A percentile compares a stretch with the other conserved stretches of the same genome.
Conservation (phyloP, 2,797 vertebrate species). For the Taenioides sp. region DNA sequence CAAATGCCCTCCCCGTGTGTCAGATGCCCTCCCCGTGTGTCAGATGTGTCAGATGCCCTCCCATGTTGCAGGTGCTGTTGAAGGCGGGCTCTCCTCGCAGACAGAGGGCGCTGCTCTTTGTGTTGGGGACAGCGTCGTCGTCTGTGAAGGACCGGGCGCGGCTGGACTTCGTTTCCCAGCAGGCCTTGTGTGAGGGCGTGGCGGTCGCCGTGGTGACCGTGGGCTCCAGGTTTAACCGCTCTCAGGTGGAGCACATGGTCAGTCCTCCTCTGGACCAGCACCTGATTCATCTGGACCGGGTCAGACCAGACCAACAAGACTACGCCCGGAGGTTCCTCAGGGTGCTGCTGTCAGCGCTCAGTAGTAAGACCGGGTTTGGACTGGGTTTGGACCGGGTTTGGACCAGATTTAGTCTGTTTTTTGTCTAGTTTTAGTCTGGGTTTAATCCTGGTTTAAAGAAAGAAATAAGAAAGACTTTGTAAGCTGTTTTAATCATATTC, state of each 20-base stretch:
- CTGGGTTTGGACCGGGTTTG: not conserved
- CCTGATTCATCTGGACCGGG: conserved; percentile 66
- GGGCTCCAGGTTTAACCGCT: conserved; percentile 64
- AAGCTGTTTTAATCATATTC: too few relatives aligned
- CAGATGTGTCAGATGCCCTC: not conserved
- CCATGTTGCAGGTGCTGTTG: conserved; percentile 58
- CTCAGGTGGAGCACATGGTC: conserved; percentile 73
- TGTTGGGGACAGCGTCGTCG: conserved; percentile 78
- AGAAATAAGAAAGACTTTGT: conserved; percentile 53
- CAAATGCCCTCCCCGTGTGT: not conserved
- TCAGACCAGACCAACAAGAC: conserved; percentile 62
- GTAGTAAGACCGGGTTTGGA: conserved; percentile 71
- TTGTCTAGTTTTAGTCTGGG: not conserved
- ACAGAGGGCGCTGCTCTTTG: conserved; percentile 71
- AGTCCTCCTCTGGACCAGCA: conserved; percentile 82
- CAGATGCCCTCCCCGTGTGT: too few relatives aligned
- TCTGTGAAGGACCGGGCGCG: conserved; percentile 65
- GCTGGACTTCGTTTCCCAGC: conserved; percentile 69
- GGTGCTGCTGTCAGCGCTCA: conserved; percentile 81
- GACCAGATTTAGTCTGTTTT: not conserved
- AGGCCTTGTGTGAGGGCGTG: conserved; percentile 84
- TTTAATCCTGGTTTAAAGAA: not conserved
- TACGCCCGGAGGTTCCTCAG: conserved; percentile 79
- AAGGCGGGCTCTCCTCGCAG: conserved; percentile 59
- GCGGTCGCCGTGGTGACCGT: conserved; percentile 80